Evolutionary conservation across 2,113 vertebrate genomes (phyloP).

Genomic region (Neodon shergylaensis): DNA sequence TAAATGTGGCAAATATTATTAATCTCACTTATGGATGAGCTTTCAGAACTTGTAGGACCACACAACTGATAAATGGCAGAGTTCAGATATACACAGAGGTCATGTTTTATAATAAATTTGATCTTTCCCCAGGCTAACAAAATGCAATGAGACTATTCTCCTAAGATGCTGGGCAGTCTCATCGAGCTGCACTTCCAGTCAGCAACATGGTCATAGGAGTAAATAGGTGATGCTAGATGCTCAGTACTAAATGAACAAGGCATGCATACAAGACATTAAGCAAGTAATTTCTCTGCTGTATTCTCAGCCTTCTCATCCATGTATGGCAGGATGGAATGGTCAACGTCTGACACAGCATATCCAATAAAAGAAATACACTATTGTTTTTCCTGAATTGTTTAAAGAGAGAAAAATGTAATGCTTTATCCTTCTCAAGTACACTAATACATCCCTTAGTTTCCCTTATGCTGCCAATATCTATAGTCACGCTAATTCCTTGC

Average conservation of each 20-base stretch:
- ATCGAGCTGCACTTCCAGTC: neutral
- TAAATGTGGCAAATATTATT: neutral
- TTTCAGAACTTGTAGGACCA: neutral
- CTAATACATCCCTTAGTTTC: neutral
- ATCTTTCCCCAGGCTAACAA: neutral
- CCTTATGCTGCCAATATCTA: neutral
- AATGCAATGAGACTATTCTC: neutral
- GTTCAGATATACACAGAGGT: neutral
- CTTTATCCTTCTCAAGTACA: neutral
- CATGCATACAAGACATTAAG: neutral
- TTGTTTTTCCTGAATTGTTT: neutral
- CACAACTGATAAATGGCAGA: neutral
- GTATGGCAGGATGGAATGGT: neutral
- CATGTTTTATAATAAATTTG: neutral
- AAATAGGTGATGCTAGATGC: neutral
- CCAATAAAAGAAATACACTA: neutral
- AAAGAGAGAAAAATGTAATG: neutral
- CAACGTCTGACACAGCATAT: neutral
- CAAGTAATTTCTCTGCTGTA: neutral
- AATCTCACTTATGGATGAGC: neutral
- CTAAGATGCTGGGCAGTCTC: neutral
- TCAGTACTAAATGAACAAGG: neutral
- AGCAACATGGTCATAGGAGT: neutral
- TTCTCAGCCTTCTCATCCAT: neutral
- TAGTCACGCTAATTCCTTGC: neutral